Base-by-base conservation (phyloP, 2,888 invertebrate genomes). In the Harpalus rubripes region DNA sequence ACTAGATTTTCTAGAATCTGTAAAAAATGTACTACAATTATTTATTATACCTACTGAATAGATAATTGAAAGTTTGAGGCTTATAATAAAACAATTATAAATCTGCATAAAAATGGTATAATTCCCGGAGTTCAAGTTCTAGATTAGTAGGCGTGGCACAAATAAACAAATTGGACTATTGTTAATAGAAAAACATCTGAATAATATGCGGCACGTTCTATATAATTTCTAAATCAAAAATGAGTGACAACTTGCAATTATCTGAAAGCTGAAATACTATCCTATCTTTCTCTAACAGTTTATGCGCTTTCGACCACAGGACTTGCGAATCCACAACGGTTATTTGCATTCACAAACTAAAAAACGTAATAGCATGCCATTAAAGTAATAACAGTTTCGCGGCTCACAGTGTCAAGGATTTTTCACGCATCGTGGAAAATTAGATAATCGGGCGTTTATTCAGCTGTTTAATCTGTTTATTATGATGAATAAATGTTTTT, bases 391-490 rank as follows among this genome's bases (percentile, higher is more conserved):
- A 74, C 72, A 74, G 72, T 44, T 74, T 44, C 4, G 12, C 68
- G 22, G 10, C 7, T 22, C 10, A 44, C 72, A 74, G 18, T 16
- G 72, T 74, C 72, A 74, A 74, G 72, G 72, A 44, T 74, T 44
- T 63, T 44, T 26, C 72, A 74, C 44, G 72, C 72, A 41, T 44
- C 72, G 41, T 1, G 41, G 41, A 44, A 44, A 74, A 74, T 74
- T 74, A 74, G 72, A 74, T 74, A 74, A 74, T 74, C 44, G 72
- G 44, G 8, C 26, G 18, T 44, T 74, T 74, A 74, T 74, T 74
- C 26, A 41, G 16, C 7, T 8, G 15, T 44, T 16, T 74, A 39
- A 68, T 68, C 26, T 39, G 68, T 68, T 68, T 68, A 68, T 32
- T 32, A 26, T 39, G 8, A 18, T 52, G 44, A 52, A 8, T 52